A percentile compares a stretch with the other conserved stretches of the same genome.
Conservation (phyloP, 1,140 invertebrate species). For the Eulimnadia texana region DNA sequence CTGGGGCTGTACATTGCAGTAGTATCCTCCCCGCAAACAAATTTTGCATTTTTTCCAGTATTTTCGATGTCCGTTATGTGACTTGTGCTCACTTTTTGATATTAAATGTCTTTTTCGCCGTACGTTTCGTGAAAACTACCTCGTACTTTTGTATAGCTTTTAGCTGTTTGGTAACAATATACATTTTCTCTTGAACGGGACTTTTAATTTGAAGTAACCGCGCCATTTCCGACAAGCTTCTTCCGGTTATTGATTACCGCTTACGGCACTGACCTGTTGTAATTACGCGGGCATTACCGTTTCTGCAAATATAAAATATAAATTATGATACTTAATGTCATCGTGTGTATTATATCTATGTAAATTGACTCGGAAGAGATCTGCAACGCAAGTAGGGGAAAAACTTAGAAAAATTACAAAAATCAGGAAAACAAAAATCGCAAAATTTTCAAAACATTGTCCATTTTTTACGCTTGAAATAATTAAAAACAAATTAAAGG, state of each 20-base stretch:
- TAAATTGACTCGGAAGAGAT: background rate
- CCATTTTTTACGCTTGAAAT: background rate
- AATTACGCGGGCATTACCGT: background rate
- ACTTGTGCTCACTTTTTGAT: no score
- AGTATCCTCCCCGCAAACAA: conserved; percentile 22
- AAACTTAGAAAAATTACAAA: background rate
- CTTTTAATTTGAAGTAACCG: no score
- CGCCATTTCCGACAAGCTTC: no score
- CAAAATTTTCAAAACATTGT: background rate
- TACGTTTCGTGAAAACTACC: no score
- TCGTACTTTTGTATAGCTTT: no score
- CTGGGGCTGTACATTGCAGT: conserved; percentile 38
- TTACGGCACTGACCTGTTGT: no score
- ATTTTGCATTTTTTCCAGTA: background rate
- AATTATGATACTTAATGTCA: background rate
- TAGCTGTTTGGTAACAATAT: no score
- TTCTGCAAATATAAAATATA: background rate
- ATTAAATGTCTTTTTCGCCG: no score
- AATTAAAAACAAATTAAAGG: no score
- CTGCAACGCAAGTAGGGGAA: background rate
- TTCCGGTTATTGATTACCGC: no score
- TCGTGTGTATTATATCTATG: background rate
- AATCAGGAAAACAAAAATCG: background rate
- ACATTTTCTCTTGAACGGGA: no score
- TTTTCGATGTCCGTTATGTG: no score